Base-by-base conservation (phyloP, 2,113 vertebrate genomes). In the Amphiprion percula region DNA sequence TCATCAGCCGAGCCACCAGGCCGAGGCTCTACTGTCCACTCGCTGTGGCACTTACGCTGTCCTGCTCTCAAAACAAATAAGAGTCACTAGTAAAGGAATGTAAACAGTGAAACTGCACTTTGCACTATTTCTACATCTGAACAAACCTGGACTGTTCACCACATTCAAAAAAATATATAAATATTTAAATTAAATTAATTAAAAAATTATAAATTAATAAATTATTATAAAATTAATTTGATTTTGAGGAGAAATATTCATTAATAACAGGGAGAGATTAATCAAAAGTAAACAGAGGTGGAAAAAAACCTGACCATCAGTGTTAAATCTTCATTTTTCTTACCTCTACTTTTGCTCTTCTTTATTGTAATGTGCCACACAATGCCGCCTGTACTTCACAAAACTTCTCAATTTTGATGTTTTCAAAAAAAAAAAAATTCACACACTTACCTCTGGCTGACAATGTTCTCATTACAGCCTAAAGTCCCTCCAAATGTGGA, bases 1-100 rank as follows among this genome's bases (percentile, higher is more conserved):
- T 49, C 83, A 41, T 92, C 91, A 88, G 65, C 47, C 2, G 65
- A 69, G 64, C 55, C 60, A 62, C 46, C 61, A 23, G 52, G 56
- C 47, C 21, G 46, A 68, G 59, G 60, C 62, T 16, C 24, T 0
- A 0, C 49, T 71, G 58, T 69, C 74, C 68, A 28, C 47, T 9
- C 14, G 5, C 41, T 64, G 16, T 39, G 21, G 54, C 56, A 15
- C n/a, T 0, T 24, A 52, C 33, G 33, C 23, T 9, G 12, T 44
- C 47, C 26, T 66, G 16, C 4, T 1, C 21, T 63, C 30, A 46
- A 26, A 49, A 60, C 46, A 52, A 64, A 60, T 37, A 12, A 65
- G 1, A 37, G 33, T 37, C 10, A 28, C 21, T 15, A 0, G 5
- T 50, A 1, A 21, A 41, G 52, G 0, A 39, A 37, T 24, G 10